Base-by-base conservation (phyloP, 2,797 vertebrate species). In the Pangasius macronema region DNA sequence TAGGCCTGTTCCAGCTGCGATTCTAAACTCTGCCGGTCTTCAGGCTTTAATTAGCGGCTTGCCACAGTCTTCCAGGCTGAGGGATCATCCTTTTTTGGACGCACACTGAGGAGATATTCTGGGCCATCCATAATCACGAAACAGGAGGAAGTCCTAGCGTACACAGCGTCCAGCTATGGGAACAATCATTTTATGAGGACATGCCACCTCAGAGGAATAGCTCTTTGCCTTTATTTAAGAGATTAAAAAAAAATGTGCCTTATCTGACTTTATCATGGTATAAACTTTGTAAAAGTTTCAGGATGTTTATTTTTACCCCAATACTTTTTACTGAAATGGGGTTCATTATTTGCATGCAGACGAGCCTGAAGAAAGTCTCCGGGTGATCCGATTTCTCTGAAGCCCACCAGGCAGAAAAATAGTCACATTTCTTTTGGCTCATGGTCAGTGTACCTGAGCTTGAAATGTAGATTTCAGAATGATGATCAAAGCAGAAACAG, bases 51-150 rank as follows among this genome's bases (percentile, higher is more conserved):
- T 68, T 83, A 83, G 22, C 18, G 63, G 82, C 65, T 36, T 36
- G n/a, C 63, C 82, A 39, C 67, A 39, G 67, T 55, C 83, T 72
- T 72, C 51, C 65, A 39, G 80, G 59, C 85, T 63, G 30, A 67
- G 73, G 82, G 53, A 84, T 79, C 68, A 79, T 83, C 87, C 87
- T 83, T 67, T 51, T 83, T 85, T 85, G 82, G 65, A 68, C 2
- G 4, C 42, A 18, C 33, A 9, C 9, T 51, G 27, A 42, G 82
- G 36, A 68, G 88, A 91, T 92, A 89, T 94, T 90, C 91, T 94
- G 85, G 91, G 89, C 90, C 81, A 85, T 91, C 67, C 84, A 59
- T 95, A 96, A 96, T 96, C 92, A 96, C 93, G 95, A 94, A 93
- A 94, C 92, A 91, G 92, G 91, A 89, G 88, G 86, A 89, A 87